A percentile compares a stretch with the other conserved stretches of the same genome.
These are phyloP conservation scores for Phymanthus crucifer DNA, from an alignment of 92 coral and sea anemone species.

Conservation along the genomic window DNA sequence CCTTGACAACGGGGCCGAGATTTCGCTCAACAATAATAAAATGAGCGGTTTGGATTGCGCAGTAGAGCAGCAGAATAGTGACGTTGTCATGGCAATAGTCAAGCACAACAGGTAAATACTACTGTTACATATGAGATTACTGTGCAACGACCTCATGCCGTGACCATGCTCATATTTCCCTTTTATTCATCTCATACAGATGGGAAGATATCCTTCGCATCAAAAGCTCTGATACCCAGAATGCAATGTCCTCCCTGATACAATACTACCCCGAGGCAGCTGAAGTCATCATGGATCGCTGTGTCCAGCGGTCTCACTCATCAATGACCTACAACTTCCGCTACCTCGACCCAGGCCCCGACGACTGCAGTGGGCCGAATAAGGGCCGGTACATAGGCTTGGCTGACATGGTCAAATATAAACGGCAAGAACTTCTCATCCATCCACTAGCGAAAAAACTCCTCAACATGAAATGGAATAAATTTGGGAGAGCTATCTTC, in stretches of 20 bases:
- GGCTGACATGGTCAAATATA: slow-evolving; percentile 61
- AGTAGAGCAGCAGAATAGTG: slow-evolving; percentile 48
- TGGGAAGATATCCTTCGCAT: slow-evolving; percentile 65
- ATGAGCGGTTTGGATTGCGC: slow-evolving; percentile 56
- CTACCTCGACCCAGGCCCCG: slow-evolving; percentile 90
- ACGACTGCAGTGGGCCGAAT: slow-evolving; percentile 34
- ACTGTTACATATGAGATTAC: background rate
- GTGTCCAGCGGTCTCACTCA: slow-evolving; percentile 69
- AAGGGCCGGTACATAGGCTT: slow-evolving; percentile 69
- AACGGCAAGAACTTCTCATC: slow-evolving; percentile 66
- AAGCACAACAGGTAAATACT: slow-evolving; percentile 46
- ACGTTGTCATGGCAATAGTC: slow-evolving; percentile 61
- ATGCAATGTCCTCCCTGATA: slow-evolving; percentile 66
- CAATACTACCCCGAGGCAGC: slow-evolving; percentile 82
- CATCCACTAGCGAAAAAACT: slow-evolving; percentile 81
- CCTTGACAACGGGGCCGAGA: slow-evolving; percentile 52
- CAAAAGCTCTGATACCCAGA: slow-evolving; percentile 30
- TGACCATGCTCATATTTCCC: background rate
- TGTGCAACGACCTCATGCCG: too few species aligned
- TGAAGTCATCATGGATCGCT: slow-evolving; percentile 69
- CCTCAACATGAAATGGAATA: slow-evolving; percentile 72
- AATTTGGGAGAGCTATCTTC: slow-evolving; percentile 66
- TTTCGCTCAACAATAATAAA: slow-evolving; percentile 30
- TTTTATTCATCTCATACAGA: slow-evolving; percentile 20
- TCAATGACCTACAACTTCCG: slow-evolving; percentile 72